Evolutionary conservation across 2,888 invertebrate genomes (phyloP), one percentile per base, ranked within the genome.

Genomic region (Trachelus iudaicus): DNA sequence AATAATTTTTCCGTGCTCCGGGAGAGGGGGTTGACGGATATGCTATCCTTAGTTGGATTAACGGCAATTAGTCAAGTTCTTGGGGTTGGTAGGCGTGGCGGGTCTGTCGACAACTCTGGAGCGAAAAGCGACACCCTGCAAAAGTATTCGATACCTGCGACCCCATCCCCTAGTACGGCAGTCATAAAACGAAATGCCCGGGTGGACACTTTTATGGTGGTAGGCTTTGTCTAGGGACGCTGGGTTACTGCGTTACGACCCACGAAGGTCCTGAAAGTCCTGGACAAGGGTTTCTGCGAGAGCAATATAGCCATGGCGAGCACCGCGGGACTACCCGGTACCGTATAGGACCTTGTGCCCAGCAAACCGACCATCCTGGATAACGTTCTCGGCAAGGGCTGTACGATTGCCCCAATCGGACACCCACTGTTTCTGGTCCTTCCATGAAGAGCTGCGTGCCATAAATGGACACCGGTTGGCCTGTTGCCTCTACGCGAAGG

Each of bases 171-270:
- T 80, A 82, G 81, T 82, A 81, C 80, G 81, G 80, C 79, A 82
- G 83, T 79, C 87, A 85, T 89, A 89, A 89, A 89, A 85, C 86
- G 87, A 78, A 81, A 84, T 81, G 84, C 79, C 78, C 79, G 84
- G 84, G 83, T 84, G 87, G 87, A 89, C 88, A 90, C 86, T 89
- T 90, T 90, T 90, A 90, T 88, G 88, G 83, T 85, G 82, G 83
- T 83, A 79, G 81, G 86, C 86, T 87, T 89, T 88, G 87, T 89
- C 81, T 85, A 87, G 82, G 80, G 79, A 79, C 80, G 81, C 80
- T 77, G 81, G 77, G 80, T 73, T 77, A 78, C 76, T 37, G 71
- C 74, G 79, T 83, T 81, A 80, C 76, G 78, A 76, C 82, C 76
- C 31, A 31, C 71, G 71, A 71, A 34, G 71, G 71, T 71, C 56